Base-by-base conservation (phyloP, 2,113 vertebrate species). In the Condylura cristata region DNA sequence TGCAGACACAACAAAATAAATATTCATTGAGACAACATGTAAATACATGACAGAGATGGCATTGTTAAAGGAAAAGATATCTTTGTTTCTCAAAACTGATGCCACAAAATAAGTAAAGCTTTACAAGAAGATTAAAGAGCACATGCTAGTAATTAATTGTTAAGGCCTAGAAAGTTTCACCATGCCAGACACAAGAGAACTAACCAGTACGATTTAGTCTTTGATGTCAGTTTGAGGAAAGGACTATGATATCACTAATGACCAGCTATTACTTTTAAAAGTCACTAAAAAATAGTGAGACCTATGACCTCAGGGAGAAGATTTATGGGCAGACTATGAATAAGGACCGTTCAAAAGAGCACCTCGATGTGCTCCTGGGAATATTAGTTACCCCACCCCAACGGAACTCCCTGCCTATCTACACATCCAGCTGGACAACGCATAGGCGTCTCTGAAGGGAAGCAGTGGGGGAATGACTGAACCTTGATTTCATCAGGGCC, bases 161-260 rank as follows among this genome's bases (percentile, higher is more conserved):
- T 85, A 95, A 97, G 24, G 46, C 5, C 60, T 60, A 76, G 30
- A 87, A 91, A 80, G 60, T 71, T 53, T 39, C 41, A 26, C 60
- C 37, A 48, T 7, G 84, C 8, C 46, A 68, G 85, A 76, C 22
- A 71, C 1, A 79, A 51, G 26, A 41, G 32, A 63, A 93, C 60
- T 41, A 58, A 3, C 17, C 46, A 70, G n/a, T 71, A 61, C 58
- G 26, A 74, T 85, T 13, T 94, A 70, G 78, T 16, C 22, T 81
- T 84, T 71, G 51, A 26, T 68, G 34, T 86, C 53, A 94, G 46
- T 93, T 74, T 72, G 71, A 94, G 48, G 90, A 85, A 75, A 91
- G 72, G 44, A 82, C 37, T 74, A 89, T 8, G 82, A 24, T 41
- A 74, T 83, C 46, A 92, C 66, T 85, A 86, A 60, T 26, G 68